Evolutionary conservation across 2,888 invertebrate genomes (phyloP), one percentile per base, ranked within the genome.

Genomic region (Tenthredo distinguenda): DNA sequence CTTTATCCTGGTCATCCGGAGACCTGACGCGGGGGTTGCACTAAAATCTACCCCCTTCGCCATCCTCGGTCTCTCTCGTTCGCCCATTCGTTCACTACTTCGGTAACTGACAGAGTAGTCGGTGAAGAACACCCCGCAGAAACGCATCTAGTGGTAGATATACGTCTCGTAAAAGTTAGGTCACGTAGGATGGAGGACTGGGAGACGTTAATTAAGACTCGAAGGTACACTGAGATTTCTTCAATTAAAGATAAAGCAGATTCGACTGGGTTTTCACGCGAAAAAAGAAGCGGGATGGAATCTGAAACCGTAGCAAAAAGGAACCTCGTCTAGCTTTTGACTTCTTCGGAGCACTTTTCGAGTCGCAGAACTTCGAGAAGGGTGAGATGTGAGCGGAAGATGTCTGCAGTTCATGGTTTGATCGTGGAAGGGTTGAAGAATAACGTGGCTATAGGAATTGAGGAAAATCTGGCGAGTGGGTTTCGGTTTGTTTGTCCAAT

Each of bases 41-140:
- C 83, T 83, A 83, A 83, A 83, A 83, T 83, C 83, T 21, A 68
- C 68, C 83, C 65, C 83, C 47, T 50, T 40, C 3, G 15, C 37
- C 81, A n/a, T 31, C 34, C 34, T 15, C 62, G 26, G 15, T 62
- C 37, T 62, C 62, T 58, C 21, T 62, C 40, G 21, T 34, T 26
- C 15, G n/a, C 21, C 58, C 77, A 50, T 55, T 21, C 31, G 55
- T n/a, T 21, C 18, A 55, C 18, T 55, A 55, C 47, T 62, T 62
- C 37, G 21, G 81, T n/a, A 58, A 26, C 81, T 62, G 58, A 40
- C 40, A 18, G 18, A 40, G 77, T 77, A 50, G 77, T 77, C 77
- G 55, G 77, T n/a, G 40, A 26, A 81, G 40, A n/a, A 62, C 26
- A 37, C 21, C 77, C 21, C 37, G 37, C 81, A 50, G 40, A 81